Conservation (phyloP, 2,797 vertebrate genomes). For the Sebastes matsubarae region DNA sequence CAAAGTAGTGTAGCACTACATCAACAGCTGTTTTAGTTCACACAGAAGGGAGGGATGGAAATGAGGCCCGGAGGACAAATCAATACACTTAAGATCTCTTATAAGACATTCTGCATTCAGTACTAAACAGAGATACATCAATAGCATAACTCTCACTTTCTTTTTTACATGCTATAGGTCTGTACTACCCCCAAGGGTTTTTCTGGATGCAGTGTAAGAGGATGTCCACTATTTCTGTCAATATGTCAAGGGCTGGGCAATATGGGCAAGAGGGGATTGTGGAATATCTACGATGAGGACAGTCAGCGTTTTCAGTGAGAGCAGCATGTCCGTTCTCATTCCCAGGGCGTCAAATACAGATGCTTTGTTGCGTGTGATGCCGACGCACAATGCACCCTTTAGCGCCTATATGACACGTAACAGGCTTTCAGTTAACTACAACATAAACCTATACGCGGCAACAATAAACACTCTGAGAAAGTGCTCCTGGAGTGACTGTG, state of each 20-base stretch:
- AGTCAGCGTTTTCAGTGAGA: too few species aligned
- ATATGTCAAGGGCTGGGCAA: background rate
- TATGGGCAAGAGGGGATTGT: too few species aligned
- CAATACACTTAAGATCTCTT: constrained; percentile 8
- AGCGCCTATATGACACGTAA: too few species aligned
- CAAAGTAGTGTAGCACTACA: background rate
- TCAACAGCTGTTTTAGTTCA: constrained; percentile 20
- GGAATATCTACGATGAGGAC: too few species aligned
- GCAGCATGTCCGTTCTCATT: too few species aligned
- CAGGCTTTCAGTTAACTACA: too few species aligned
- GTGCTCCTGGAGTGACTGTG: too few species aligned
- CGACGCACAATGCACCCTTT: too few species aligned
- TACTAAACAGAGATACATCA: background rate
- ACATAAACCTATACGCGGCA: too few species aligned
- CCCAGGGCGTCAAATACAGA: too few species aligned
- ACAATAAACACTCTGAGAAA: too few species aligned
- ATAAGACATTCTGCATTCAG: background rate
- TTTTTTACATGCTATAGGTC: background rate
- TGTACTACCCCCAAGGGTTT: background rate
- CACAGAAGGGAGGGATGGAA: constrained; percentile 4
- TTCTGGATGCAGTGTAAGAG: background rate
- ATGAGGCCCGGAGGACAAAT: constrained; percentile 15
- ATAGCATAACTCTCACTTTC: background rate
- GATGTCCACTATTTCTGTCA: background rate
- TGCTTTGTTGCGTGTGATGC: too few species aligned